Conservation (phyloP, 1,140 invertebrate species). For the Drosophila takahashii region DNA sequence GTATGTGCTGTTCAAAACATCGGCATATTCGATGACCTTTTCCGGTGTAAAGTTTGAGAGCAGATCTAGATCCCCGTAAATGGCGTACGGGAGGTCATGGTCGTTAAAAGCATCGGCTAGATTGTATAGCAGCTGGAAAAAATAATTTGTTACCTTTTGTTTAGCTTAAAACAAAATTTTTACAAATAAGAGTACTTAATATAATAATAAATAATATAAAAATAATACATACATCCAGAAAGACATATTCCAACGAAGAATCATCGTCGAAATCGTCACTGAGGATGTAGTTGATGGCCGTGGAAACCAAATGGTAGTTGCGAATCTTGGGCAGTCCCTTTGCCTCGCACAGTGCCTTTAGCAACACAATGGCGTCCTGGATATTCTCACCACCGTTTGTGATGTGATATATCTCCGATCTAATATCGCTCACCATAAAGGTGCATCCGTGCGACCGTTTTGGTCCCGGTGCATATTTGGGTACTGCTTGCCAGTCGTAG, state of each 20-base stretch:
- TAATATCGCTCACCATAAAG: conserved; percentile 34
- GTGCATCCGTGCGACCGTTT: conserved; percentile 23
- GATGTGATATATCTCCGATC: conserved; percentile 17
- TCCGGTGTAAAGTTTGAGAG: conserved; percentile 27
- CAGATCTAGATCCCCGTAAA: conserved; percentile 31
- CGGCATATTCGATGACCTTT: conserved; percentile 1
- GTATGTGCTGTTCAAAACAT: background rate
- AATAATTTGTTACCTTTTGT: background rate
- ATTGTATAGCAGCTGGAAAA: conserved; percentile 40
- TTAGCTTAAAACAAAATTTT: background rate
- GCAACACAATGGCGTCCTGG: conserved; percentile 32
- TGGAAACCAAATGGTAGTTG: conserved; percentile 46
- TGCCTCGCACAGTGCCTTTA: conserved; percentile 47
- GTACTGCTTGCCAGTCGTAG: conserved; percentile 31
- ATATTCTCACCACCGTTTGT: conserved; percentile 8
- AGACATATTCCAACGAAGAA: conserved; percentile 3
- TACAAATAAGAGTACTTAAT: background rate
- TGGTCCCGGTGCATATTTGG: conserved; percentile 14
- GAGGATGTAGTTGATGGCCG: conserved; percentile 21
- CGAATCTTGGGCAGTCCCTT: conserved; percentile 41
- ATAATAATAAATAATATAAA: background rate
- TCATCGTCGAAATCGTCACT: conserved; percentile 10
- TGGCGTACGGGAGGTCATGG: conserved; percentile 12
- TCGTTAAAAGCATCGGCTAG: conserved; percentile 24
- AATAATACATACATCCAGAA: conserved; percentile 33